A percentile compares a stretch with the other conserved stretches of the same genome.
Conservation (phyloP, 2,888 invertebrate genomes). For the Salpingus planirostris region DNA sequence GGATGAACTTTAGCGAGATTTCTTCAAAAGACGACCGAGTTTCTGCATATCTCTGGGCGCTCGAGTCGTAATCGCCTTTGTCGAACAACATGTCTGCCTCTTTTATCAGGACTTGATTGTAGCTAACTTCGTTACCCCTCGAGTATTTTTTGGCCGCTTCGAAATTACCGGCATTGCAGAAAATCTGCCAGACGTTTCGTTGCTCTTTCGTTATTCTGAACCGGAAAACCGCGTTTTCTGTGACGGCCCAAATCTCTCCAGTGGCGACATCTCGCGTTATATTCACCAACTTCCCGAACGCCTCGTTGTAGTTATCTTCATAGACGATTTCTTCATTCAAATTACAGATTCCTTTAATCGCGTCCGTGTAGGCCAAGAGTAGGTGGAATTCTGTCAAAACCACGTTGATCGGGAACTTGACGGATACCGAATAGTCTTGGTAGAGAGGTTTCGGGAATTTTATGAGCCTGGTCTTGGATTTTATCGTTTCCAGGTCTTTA, state of each 20-base stretch:
- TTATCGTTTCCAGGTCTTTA: too few species aligned
- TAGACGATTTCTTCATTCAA: conserved; percentile 79
- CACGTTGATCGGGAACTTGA: conserved; percentile 57
- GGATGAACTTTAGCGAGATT: conserved; percentile 83
- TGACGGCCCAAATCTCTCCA: conserved; percentile 76
- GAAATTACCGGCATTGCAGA: conserved; percentile 76
- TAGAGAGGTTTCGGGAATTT: conserved; percentile 37
- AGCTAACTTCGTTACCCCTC: conserved; percentile 66
- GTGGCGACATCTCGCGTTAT: conserved; percentile 72
- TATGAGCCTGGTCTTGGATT: conserved; percentile 41
- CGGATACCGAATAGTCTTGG: conserved; percentile 32
- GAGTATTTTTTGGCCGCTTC: conserved; percentile 81
- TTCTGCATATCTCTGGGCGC: conserved; percentile 82
- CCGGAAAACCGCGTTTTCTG: conserved; percentile 75
- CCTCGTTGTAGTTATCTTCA: conserved; percentile 75
- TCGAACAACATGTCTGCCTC: conserved; percentile 82
- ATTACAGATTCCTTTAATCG: conserved; percentile 74
- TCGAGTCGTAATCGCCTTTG: conserved; percentile 67
- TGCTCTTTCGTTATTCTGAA: conserved; percentile 80
- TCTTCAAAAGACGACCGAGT: conserved; percentile 91
- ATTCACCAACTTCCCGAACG: conserved; percentile 68
- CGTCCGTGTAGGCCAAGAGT: conserved; percentile 71
- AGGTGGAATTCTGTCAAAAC: conserved; percentile 87
- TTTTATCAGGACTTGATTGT: conserved; percentile 76
- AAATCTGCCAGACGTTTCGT: conserved; percentile 81